Evolutionary conservation across 2,888 invertebrate genomes (phyloP).

Genomic region (Ormyrus pomaceus): DNA sequence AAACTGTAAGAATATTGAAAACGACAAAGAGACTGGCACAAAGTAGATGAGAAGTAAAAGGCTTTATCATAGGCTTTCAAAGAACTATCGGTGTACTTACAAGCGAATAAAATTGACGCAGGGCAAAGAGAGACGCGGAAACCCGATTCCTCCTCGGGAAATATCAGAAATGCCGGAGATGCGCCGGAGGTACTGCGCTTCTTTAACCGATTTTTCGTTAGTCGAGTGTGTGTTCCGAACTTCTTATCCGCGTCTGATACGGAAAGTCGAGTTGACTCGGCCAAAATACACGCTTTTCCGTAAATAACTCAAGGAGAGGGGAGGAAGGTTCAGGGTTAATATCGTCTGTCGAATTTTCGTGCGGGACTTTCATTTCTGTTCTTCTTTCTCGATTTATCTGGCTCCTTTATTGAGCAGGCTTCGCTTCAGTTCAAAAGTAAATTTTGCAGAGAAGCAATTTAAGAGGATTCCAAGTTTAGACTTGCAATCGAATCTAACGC

Average conservation of each 20-base stretch:
- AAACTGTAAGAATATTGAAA: too few relatives aligned
- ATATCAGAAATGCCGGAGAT: slow-evolving; percentile 61
- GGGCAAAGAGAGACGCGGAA: slow-evolving; percentile 43
- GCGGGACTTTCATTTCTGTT: slow-evolving; percentile 24
- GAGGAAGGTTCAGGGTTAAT: slow-evolving; percentile 47
- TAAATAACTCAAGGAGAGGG: too few relatives aligned
- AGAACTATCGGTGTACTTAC: slow-evolving; percentile 56
- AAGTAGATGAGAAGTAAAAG: not conserved
- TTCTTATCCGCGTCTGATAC: slow-evolving; percentile 42
- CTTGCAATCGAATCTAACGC: too few relatives aligned
- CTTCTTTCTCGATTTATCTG: slow-evolving; percentile 39
- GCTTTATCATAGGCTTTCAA: not conserved
- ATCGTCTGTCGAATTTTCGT: slow-evolving; percentile 60
- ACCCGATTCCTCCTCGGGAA: slow-evolving; percentile 58
- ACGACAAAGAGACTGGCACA: not conserved
- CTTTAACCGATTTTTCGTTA: slow-evolving; percentile 15
- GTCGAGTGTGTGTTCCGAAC: slow-evolving; percentile 24
- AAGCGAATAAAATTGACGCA: slow-evolving; percentile 60
- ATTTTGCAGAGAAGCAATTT: slow-evolving; percentile 37
- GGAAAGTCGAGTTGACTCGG: too few relatives aligned
- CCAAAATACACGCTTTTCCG: too few relatives aligned
- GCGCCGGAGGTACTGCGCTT: slow-evolving; percentile 55
- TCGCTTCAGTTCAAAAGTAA: slow-evolving; percentile 25
- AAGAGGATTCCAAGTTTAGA: not conserved
- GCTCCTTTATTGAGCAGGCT: slow-evolving; percentile 19